Evolutionary conservation across 2,888 invertebrate species (phyloP), one percentile per base, ranked within the genome.

Genomic region (Volucella inflata): DNA sequence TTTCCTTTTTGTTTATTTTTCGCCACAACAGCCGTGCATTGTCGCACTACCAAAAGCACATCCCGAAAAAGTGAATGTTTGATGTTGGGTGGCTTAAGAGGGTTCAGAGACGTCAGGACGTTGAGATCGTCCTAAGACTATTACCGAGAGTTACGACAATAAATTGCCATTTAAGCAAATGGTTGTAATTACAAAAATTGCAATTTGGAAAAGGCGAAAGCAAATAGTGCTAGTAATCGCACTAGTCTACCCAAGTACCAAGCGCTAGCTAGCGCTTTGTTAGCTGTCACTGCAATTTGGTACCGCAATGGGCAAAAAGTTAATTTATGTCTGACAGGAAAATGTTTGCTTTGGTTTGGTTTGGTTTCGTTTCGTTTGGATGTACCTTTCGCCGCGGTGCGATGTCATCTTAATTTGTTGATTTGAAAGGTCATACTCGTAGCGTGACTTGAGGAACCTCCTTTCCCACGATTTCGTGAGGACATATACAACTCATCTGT

Each of bases 391-490:
- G 14, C 38, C 40, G 16, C 30, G 30, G 16, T 36, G 14, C 48
- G 65, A 2, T 30, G 42, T 46, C 65, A 72, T 38, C 44, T 53
- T 14, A 65, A 81, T 82, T 76, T 76, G 76, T 62, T 59, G 17
- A 21, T 51, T 83, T 46, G 57, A 83, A 78, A 78, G 83, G 83
- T 83, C 83, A 65, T 38, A 30, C 30, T 6, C 30, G 30, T 30
- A 72, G 59, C 65, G 17, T 60, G 71, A 50, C 36, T 16, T 55
- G 40, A 60, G 42, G 38, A 62, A 57, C 12, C 48, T 74, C 65
- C 65, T 55, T 82, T 77, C 77, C 67, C 82, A 78, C 68, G 83
- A 83, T 83, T 74, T 74, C 78, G 68, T 74, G 64, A 78, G 51
- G 71, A 72, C 79, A 74, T 67, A 38, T 42, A 62, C 16, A 72